phyloP scores from a whole-genome alignment of 2,888 invertebrate genomes.

The Scrobipalpa costella region DNA sequence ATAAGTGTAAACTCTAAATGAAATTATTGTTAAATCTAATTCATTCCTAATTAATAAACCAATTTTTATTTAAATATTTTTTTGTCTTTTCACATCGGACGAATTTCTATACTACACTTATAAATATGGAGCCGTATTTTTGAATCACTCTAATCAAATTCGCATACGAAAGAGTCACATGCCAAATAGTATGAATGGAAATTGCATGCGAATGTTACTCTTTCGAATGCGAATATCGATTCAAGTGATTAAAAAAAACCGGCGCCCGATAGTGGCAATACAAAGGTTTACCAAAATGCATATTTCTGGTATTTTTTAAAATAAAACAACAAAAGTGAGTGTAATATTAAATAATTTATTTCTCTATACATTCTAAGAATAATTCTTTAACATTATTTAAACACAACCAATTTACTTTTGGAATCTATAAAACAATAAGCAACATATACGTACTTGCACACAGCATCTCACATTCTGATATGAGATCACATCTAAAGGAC shows the following conservation, averaged over 20 bases:
- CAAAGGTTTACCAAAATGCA: no score
- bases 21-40: constrained; percentile 11
- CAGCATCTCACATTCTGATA: constrained; percentile 66
- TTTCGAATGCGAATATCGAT: no score
- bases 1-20: constrained; percentile 56
- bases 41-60: constrained; percentile 4
- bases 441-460: constrained; percentile 53
- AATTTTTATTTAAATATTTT: not conserved
- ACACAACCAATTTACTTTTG: constrained; percentile 73
- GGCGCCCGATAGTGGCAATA: no score
- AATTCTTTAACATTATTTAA: constrained; percentile 68
- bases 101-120: not conserved
- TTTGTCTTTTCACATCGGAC: not conserved
- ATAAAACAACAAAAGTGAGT: constrained; percentile 40
- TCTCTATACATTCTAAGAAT: constrained; percentile 77
- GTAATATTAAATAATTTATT: constrained; percentile 68
- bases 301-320: not conserved
- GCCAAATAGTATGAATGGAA: no score
- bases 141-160: no score
- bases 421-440: constrained; percentile 58
- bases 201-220: no score
- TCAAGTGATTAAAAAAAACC: no score
- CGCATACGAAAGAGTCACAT: no score
- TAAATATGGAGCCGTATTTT: no score
- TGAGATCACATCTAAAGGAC: constrained; percentile 76